Percentiles rank a stretch among this genome's conserved stretches.
These are phyloP conservation scores for Caerostris extrusa DNA, from an alignment of 1,140 invertebrate genomes.

Conservation along the genomic window DNA sequence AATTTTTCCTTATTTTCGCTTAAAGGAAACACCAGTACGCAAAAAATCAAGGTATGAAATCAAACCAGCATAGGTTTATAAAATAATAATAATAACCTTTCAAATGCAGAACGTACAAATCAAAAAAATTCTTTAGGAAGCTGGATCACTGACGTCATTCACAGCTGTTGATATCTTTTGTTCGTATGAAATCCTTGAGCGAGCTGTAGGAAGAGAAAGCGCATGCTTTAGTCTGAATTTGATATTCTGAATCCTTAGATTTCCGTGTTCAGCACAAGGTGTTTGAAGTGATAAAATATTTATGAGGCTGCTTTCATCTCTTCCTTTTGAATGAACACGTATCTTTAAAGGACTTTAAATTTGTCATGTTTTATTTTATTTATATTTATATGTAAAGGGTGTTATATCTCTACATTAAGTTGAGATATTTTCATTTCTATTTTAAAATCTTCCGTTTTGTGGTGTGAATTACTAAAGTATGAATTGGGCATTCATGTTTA, in stretches of 20 bases:
- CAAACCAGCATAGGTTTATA: neutral
- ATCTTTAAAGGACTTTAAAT: neutral
- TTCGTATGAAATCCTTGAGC: neutral
- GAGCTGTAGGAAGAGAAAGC: neutral
- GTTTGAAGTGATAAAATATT: conserved; percentile 1
- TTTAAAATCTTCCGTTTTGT: neutral
- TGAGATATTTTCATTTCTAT: neutral
- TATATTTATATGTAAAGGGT: neutral
- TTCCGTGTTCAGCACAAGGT: neutral
- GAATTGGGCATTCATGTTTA: neutral
- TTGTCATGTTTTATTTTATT: neutral
- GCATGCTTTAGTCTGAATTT: neutral
- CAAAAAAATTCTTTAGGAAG: neutral
- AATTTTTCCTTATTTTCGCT: neutral
- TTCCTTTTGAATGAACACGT: neutral
- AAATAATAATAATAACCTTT: neutral
- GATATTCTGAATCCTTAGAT: neutral
- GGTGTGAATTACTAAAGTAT: neutral
- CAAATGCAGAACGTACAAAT: neutral
- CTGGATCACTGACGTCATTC: neutral
- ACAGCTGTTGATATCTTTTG: neutral
- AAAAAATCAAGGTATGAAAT: neutral
- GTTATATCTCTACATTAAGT: neutral
- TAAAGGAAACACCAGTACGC: neutral
- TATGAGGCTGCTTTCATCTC: neutral